Percentiles rank a stretch among this genome's conserved stretches.
phyloP scores from a whole-genome alignment of 2,113 vertebrate genomes.

The Harpagus bidentatus region DNA sequence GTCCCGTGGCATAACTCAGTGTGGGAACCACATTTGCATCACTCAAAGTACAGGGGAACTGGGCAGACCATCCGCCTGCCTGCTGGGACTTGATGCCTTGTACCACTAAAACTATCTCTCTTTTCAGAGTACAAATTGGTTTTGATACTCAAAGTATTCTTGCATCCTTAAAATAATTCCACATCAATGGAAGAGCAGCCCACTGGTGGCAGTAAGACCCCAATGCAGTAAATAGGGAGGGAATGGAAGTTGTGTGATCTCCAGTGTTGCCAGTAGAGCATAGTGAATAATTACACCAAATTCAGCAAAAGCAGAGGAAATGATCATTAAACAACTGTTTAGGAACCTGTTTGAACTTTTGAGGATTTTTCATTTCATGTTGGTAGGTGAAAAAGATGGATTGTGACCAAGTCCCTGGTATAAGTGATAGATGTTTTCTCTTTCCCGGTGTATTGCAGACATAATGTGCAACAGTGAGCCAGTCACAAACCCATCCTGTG shows the following conservation, averaged over 20 bases:
- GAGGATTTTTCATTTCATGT: background rate
- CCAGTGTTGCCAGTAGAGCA: background rate
- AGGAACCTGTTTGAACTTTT: background rate
- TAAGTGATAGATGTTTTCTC: background rate
- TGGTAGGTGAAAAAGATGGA: background rate
- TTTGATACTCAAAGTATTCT: background rate
- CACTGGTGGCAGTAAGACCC: background rate
- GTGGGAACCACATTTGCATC: background rate
- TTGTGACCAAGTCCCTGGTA: background rate
- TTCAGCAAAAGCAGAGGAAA: background rate
- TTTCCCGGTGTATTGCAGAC: background rate
- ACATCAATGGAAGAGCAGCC: background rate
- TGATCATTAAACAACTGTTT: background rate
- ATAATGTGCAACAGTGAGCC: background rate
- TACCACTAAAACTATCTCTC: background rate
- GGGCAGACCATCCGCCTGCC: background rate
- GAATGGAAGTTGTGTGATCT: background rate
- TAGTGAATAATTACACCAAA: background rate
- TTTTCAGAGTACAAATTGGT: background rate
- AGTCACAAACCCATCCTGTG: background rate
- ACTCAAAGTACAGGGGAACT: background rate
- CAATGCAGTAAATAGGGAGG: background rate
- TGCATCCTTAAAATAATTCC: background rate
- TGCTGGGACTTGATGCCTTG: background rate
- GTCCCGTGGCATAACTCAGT: background rate